A percentile compares a stretch with the other conserved stretches of the same genome.
Conservation (phyloP, 2,113 vertebrate genomes). For the Callaeas wilsoni region DNA sequence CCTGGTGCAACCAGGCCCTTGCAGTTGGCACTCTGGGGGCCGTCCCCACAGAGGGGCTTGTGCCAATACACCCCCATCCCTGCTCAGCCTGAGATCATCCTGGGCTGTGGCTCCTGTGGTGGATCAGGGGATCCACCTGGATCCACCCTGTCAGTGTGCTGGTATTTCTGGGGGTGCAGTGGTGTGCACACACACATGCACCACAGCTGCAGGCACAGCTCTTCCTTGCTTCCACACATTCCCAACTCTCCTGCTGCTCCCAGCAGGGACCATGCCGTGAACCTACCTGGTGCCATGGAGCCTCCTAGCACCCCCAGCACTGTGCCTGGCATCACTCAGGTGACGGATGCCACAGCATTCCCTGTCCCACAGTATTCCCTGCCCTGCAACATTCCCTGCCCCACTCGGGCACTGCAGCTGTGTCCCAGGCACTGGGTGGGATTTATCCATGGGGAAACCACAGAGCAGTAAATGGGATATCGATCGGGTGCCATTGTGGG, state of each 20-base stretch:
- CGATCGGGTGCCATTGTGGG: background rate
- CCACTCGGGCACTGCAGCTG: rapidly evolving
- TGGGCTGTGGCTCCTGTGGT: background rate
- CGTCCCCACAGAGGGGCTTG: rapidly evolving
- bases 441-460: background rate
- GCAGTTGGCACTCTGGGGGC: background rate
- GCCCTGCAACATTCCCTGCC: background rate
- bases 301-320: background rate
- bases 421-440: rapidly evolving
- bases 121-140: background rate
- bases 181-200: too few relatives aligned
- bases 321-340: background rate
- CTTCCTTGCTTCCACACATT: background rate
- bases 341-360: background rate
- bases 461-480: background rate
- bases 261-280: background rate
- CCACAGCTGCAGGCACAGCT: background rate
- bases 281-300: background rate
- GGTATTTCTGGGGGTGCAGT: background rate
- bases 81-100: background rate
- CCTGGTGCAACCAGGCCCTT: background rate
- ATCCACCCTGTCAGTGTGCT: background rate
- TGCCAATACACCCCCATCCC: background rate
- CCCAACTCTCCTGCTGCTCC: background rate
- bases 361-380: background rate